A percentile compares a stretch with the other conserved stretches of the same genome.
phyloP scores from a whole-genome alignment of 2,113 vertebrate genomes.

The Hippocampus abdominalis region DNA sequence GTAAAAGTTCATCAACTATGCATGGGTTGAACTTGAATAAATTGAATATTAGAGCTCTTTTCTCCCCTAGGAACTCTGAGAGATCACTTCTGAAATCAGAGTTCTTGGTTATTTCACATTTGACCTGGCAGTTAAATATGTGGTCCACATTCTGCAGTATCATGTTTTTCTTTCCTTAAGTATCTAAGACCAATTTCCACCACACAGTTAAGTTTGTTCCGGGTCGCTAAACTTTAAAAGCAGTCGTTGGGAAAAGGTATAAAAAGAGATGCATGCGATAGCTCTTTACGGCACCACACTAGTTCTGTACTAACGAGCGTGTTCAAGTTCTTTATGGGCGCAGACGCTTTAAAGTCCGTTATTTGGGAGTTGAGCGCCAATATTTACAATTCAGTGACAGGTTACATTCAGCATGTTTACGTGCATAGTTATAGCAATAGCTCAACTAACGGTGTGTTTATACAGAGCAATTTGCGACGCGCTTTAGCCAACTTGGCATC shows the following conservation, averaged over 20 bases:
- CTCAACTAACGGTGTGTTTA: too few species aligned
- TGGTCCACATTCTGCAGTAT: not conserved
- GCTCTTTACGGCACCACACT: not conserved
- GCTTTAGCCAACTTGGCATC: not conserved
- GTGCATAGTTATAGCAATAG: not conserved
- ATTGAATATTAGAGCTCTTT: not conserved
- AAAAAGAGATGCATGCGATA: not conserved
- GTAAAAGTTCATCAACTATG: constrained; percentile 2
- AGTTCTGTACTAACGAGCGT: not conserved
- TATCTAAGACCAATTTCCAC: not conserved
- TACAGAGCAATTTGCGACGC: too few species aligned
- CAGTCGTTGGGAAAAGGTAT: not conserved
- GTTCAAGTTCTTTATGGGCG: not conserved
- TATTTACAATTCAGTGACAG: not conserved
- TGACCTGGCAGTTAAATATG: constrained; percentile 18
- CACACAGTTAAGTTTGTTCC: not conserved
- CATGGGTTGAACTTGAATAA: not conserved
- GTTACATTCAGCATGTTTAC: not conserved
- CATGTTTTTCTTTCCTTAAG: constrained; percentile 10
- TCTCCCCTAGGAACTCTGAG: constrained; percentile 8
- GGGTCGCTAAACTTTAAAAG: not conserved
- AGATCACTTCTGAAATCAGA: constrained; percentile 16
- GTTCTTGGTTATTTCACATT: constrained; percentile 6
- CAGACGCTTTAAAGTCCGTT: not conserved
- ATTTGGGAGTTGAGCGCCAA: not conserved